Percentiles rank a stretch among this genome's conserved stretches.
Conservation (phyloP, 2,797 vertebrate genomes). For the Tinamus major region DNA sequence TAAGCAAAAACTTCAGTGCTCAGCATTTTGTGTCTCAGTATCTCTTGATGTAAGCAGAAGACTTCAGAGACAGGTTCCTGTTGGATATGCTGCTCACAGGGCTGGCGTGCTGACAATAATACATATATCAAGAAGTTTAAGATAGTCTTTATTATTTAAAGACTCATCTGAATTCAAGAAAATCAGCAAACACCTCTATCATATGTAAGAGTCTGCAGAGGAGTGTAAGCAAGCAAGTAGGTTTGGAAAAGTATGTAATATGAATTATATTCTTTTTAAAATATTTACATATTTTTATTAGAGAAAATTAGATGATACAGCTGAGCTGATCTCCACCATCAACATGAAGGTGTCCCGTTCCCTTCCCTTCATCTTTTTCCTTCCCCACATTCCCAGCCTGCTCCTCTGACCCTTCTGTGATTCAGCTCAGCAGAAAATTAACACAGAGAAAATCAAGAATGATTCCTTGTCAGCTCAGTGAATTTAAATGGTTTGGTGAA, state of each 20-base stretch:
- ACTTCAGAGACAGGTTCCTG: neutral
- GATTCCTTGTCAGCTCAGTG: neutral
- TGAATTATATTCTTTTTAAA: neutral
- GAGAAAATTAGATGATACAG: neutral
- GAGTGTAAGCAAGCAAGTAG: neutral
- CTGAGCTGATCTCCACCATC: neutral
- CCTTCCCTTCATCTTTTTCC: neutral
- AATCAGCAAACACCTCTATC: neutral
- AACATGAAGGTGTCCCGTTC: neutral
- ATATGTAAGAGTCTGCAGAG: neutral
- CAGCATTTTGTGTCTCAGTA: neutral
- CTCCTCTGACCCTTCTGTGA: neutral
- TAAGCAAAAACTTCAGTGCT: neutral
- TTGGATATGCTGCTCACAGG: neutral
- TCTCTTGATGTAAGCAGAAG: neutral
- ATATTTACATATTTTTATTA: neutral
- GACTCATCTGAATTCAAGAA: neutral
- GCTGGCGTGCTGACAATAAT: neutral
- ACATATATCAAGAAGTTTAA: neutral
- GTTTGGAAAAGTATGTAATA: neutral
- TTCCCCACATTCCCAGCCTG: neutral
- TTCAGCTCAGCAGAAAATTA: neutral
- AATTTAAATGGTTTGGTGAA: neutral
- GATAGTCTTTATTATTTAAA: neutral
- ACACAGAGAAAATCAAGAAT: rapidly evolving